A percentile compares a stretch with the other conserved stretches of the same genome.
These are phyloP conservation scores for Holothuria leucospilota DNA, from an alignment of 53 echinoderm and acorn worm species.

Conservation along the genomic window DNA sequence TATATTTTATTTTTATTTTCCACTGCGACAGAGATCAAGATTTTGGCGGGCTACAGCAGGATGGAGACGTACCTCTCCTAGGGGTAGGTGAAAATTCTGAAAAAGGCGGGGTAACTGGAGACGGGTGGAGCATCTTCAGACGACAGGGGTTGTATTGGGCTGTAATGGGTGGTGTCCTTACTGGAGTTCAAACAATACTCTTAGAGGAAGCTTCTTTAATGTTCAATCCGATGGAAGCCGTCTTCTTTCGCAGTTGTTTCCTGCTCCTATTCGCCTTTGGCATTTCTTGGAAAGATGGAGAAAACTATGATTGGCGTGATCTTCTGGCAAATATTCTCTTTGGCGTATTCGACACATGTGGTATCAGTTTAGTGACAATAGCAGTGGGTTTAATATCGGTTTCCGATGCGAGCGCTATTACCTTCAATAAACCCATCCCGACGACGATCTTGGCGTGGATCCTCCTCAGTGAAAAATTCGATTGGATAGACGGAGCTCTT, in stretches of 20 bases:
- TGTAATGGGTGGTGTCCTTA: no score
- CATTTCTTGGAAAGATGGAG: background rate
- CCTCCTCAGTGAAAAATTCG: background rate
- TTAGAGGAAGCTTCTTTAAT: no score
- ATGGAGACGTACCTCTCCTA: no score
- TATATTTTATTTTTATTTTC: no score
- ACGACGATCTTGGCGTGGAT: background rate
- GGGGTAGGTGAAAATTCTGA: no score
- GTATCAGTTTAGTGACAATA: background rate
- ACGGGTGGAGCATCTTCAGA: no score
- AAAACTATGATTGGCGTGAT: background rate
- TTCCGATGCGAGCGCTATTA: background rate
- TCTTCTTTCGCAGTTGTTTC: background rate
- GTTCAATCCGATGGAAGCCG: background rate
- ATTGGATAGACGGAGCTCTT: background rate
- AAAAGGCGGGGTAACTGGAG: no score
- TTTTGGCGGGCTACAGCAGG: no score
- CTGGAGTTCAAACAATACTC: no score
- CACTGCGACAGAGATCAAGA: no score
- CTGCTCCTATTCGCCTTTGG: background rate
- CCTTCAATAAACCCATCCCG: background rate
- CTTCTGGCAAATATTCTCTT: background rate
- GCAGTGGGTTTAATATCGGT: background rate
- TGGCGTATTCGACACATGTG: background rate
- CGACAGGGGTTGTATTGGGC: no score